Evolutionary conservation across 2,113 vertebrate genomes (phyloP).

Genomic region (Pavo muticus): DNA sequence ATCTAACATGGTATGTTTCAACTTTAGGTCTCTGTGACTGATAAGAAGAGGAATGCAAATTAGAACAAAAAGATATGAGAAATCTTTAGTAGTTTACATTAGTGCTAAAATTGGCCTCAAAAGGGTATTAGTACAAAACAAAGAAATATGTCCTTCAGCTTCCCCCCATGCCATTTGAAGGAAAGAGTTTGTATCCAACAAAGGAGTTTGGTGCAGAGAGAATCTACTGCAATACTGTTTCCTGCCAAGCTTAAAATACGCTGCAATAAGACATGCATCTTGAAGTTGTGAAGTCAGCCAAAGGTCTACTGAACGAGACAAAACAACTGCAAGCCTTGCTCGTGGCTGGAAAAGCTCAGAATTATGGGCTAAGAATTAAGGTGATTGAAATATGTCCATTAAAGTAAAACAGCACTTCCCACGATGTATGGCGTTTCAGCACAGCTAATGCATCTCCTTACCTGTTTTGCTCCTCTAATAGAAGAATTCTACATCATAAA

Average conservation of each 20-base stretch:
- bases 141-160: background rate
- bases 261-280: constrained; percentile 54
- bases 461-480: background rate
- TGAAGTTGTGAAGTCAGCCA: constrained; percentile 51
- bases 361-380: constrained; percentile 19
- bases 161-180: background rate
- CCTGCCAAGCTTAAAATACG: constrained; percentile 56
- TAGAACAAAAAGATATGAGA: background rate
- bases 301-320: constrained; percentile 46
- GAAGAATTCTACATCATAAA: background rate
- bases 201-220: constrained; percentile 23
- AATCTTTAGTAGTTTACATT: background rate
- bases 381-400: constrained; percentile 7
- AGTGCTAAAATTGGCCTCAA: background rate
- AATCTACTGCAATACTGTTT: constrained; percentile 59
- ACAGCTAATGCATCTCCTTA: accelerated
- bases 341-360: background rate
- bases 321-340: constrained; percentile 45
- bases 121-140: background rate
- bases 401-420: constrained; percentile 25
- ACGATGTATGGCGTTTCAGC: background rate
- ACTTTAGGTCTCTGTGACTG: background rate
- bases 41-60: background rate
- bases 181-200: background rate
- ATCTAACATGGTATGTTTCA: background rate